Base-by-base conservation (phyloP, 1,140 invertebrate species). In the Zaprionus ghesquierei region DNA sequence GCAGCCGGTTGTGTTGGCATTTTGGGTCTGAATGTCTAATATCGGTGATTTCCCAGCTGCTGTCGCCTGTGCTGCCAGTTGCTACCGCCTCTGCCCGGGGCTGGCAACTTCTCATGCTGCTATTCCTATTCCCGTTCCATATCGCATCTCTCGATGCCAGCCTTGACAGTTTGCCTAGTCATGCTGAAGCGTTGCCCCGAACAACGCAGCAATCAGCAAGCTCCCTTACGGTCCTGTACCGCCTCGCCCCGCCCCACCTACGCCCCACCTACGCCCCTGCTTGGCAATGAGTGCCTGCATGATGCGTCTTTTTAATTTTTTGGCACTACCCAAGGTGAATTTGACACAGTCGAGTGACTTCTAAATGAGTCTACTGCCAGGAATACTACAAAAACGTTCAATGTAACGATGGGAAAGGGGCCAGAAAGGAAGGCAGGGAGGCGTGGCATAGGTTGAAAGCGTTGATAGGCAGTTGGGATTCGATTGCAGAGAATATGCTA, bases 91-190 rank as follows among this genome's bases (percentile, higher is more conserved):
- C 12, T 23, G 15, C n/a, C 12, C 20, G 25, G 12, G 50, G 20
- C 13, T n/a, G 23, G 23, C 23, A 22, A 8, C 22, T 25, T 35
- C 33, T 35, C n/a, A n/a, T n/a, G n/a, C n/a, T n/a, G n/a, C n/a
- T n/a, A n/a, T n/a, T n/a, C n/a, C n/a, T n/a, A n/a, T n/a, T n/a
- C 13, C 41, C 4, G 3, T 22, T 46, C 18, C 41, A 22, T 46
- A 8, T 22, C 9, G n/a, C 41, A 10, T 20, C 35, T 5, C 5
- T 5, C 35, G 35, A 8, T 41, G 35, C n/a, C 9, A 46, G 18
- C 18, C 41, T 68, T 69, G 70, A 56, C 56, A 61, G 50, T 56
- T 41, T 61, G 79, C 79, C 77, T 73, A 78, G 79, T 79, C 79
- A 81, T 82, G 79, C 75, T 66, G 62, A 78, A 82, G 78, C 65